Percentiles rank a stretch among this genome's conserved stretches.
Conservation (phyloP, 2,888 invertebrate species). For the Scrobipalpa atriplicella region DNA sequence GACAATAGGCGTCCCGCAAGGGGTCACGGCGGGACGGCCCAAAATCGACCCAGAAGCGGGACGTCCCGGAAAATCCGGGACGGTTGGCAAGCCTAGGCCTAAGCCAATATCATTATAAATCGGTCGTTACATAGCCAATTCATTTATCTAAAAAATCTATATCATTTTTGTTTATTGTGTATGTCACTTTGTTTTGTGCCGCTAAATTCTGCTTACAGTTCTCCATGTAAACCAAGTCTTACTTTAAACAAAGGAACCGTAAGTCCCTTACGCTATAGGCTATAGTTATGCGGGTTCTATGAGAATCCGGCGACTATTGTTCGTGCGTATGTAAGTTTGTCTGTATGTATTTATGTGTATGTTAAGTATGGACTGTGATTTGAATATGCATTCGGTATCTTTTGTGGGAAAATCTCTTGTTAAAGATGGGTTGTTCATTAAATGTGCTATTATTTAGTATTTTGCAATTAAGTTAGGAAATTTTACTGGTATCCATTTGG, state of each 20-base stretch:
- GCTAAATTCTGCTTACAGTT: too few species aligned
- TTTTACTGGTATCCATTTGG: too few species aligned
- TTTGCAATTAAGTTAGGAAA: background rate
- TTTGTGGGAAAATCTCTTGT: background rate
- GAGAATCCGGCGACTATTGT: background rate
- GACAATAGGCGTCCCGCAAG: too few species aligned
- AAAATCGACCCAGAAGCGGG: too few species aligned
- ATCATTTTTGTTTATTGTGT: too few species aligned
- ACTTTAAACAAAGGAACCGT: slow-evolving; percentile 6
- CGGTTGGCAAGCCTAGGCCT: too few species aligned
- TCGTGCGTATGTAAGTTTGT: background rate
- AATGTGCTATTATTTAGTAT: background rate
- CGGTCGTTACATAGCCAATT: too few species aligned
- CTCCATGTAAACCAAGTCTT: slow-evolving; percentile 5
- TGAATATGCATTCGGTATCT: slow-evolving; percentile 9
- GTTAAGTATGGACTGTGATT: background rate
- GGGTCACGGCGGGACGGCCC: too few species aligned
- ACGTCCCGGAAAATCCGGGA: too few species aligned
- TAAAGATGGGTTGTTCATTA: slow-evolving; percentile 2
- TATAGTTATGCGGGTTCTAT: background rate
- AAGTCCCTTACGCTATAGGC: slow-evolving; percentile 3
- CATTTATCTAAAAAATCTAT: too few species aligned
- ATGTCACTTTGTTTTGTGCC: background rate
- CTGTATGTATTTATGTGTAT: background rate
- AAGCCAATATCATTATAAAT: too few species aligned